phyloP scores from a whole-genome alignment of 2,888 invertebrate species.

The Athrips mouffetella region DNA sequence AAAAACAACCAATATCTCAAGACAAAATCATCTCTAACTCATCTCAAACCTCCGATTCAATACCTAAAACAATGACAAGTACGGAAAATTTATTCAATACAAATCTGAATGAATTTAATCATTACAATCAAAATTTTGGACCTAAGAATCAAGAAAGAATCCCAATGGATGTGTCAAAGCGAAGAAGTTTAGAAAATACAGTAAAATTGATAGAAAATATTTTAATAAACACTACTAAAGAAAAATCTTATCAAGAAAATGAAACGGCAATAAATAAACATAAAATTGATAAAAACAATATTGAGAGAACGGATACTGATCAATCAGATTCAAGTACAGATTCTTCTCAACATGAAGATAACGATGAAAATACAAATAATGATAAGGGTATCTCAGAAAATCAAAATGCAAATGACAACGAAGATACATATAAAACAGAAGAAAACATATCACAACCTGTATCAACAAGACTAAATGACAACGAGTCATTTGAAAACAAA shows the following conservation, averaged over 20 bases:
- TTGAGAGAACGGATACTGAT: neutral
- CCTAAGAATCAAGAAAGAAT: constrained; percentile 26
- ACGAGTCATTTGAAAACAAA: neutral
- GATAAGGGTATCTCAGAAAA: neutral
- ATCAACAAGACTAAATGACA: neutral
- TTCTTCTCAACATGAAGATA: neutral
- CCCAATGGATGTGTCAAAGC: constrained; percentile 36
- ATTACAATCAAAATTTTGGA: constrained; percentile 23
- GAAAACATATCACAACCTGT: neutral
- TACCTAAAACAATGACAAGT: constrained; percentile 42
- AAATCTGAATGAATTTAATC: constrained; percentile 22
- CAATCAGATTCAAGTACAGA: neutral
- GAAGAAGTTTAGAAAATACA: constrained; percentile 58
- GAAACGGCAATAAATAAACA: neutral
- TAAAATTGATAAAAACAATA: neutral
- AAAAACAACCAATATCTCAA: constrained; percentile 19
- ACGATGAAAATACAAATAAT: neutral
- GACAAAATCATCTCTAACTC: constrained; percentile 21
- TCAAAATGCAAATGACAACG: neutral
- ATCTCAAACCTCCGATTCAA: constrained; percentile 49
- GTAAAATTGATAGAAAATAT: constrained; percentile 60
- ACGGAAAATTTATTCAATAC: constrained; percentile 23
- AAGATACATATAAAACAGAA: neutral
- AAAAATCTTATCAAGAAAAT: neutral
- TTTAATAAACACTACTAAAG: constrained; percentile 38